Evolutionary conservation across 2,113 vertebrate species (phyloP).

Genomic region (Lepus americanus): DNA sequence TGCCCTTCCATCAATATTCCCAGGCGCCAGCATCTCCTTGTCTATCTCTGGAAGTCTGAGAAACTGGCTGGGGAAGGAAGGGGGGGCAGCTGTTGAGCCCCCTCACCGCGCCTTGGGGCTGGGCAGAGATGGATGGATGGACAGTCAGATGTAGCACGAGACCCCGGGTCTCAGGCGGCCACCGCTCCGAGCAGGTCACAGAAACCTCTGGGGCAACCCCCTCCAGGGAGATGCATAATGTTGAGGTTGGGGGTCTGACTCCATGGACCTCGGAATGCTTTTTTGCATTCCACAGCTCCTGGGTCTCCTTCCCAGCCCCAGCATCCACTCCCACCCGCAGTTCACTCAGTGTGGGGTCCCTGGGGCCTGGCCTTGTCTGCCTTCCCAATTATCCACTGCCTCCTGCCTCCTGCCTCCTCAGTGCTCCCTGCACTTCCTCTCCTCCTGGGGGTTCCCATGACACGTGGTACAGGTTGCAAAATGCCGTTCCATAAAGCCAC

Average conservation of each 20-base stretch:
- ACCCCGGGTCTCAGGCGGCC: background rate
- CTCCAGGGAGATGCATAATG: slow-evolving; percentile 55
- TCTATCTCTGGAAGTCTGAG: slow-evolving; percentile 27
- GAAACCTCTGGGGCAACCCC: slow-evolving; percentile 16
- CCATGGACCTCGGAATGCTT: background rate
- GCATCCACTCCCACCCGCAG: background rate
- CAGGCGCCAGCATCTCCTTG: background rate
- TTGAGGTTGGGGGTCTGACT: background rate
- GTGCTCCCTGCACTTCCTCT: background rate
- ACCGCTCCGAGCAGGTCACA: background rate
- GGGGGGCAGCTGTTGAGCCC: background rate
- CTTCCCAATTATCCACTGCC: slow-evolving; percentile 25
- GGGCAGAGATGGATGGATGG: background rate
- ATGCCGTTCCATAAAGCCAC: too few species aligned
- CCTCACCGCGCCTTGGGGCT: background rate
- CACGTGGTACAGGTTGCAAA: background rate
- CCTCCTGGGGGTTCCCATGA: background rate
- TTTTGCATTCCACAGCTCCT: background rate
- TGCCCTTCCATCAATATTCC: background rate
- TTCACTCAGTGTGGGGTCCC: slow-evolving; percentile 2
- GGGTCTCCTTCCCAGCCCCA: background rate
- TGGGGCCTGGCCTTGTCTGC: background rate
- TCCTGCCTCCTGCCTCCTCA: background rate
- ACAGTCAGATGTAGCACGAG: background rate
- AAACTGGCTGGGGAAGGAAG: background rate